These are phyloP conservation scores for Desmodus rotundus DNA, from an alignment of 2,113 vertebrate species.

Conservation along the genomic window DNA sequence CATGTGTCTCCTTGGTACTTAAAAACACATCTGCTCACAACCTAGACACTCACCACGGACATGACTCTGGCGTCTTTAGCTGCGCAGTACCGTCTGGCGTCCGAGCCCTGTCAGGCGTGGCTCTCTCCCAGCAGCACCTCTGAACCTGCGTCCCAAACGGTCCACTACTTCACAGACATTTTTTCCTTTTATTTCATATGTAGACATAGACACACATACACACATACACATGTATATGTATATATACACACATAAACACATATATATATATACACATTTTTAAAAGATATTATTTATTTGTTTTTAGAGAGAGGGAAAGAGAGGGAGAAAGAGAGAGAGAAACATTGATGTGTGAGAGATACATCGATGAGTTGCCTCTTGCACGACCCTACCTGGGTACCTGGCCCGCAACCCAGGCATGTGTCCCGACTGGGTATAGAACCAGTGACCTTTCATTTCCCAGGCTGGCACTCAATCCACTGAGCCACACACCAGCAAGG, in stretches of 20 bases:
- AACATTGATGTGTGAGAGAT: no score
- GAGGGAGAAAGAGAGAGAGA: no score
- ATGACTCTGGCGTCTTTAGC: background rate
- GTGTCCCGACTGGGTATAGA: no score
- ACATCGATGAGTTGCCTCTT: no score
- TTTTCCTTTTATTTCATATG: background rate
- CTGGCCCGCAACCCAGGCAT: no score
- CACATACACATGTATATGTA: fast-evolving
- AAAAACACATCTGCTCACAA: background rate
- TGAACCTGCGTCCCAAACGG: background rate
- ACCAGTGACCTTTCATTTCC: no score
- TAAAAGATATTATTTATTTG: no score
- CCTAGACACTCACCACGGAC: background rate
- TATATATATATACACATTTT: no score
- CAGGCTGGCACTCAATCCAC: no score
- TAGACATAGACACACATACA: background rate
- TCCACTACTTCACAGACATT: background rate
- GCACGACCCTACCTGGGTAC: no score
- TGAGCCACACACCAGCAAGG: no score
- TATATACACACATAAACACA: background rate
- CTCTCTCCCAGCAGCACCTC: background rate
- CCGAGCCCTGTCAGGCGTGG: fast-evolving
- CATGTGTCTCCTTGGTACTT: background rate
- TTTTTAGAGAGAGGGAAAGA: no score
- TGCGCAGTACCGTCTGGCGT: background rate